Conservation (phyloP, 1,140 invertebrate genomes). For the Zaprionus kolodkinae region DNA sequence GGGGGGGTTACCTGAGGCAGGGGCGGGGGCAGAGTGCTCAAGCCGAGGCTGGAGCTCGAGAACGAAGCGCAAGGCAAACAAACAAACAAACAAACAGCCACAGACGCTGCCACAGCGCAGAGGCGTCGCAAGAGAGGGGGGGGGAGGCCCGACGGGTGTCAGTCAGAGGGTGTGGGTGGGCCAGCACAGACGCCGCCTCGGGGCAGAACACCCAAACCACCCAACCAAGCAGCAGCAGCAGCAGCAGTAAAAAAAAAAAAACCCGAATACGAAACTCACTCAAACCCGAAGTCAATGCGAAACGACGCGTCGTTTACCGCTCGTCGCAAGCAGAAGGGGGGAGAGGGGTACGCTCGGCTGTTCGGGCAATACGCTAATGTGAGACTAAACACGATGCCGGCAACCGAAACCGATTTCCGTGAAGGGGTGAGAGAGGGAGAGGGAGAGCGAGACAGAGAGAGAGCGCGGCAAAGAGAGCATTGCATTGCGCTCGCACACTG, state of each 20-base stretch:
- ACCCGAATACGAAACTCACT: not conserved
- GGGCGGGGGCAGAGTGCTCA: conserved; percentile 6
- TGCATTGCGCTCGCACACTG: conserved; percentile 25
- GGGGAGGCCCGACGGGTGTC: not conserved
- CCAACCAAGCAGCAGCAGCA: conserved; percentile 4
- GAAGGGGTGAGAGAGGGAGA: conserved; percentile 5
- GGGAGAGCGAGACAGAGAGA: not conserved
- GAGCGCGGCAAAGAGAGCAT: not conserved
- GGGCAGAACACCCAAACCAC: conserved; percentile 18
- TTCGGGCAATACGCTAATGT: conserved; percentile 68
- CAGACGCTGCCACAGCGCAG: conserved; percentile 33
- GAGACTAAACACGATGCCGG: conserved; percentile 68
- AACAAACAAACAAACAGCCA: conserved; percentile 62
- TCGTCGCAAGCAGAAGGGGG: conserved; percentile 48
- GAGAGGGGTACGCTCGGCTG: conserved; percentile 10
- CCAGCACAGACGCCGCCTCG: conserved; percentile 45
- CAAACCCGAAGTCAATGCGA: conserved; percentile 27
- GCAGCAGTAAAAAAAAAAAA: too few species aligned
- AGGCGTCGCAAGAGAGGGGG: not conserved
- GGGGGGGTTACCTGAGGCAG: not conserved
- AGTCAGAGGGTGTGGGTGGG: not conserved
- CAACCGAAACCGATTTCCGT: conserved; percentile 73
- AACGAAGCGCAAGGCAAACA: conserved; percentile 52
- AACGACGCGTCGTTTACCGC: conserved; percentile 56
- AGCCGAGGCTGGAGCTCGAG: conserved; percentile 13